Conservation (phyloP, 1,140 invertebrate genomes). For the Triops cancriformis region DNA sequence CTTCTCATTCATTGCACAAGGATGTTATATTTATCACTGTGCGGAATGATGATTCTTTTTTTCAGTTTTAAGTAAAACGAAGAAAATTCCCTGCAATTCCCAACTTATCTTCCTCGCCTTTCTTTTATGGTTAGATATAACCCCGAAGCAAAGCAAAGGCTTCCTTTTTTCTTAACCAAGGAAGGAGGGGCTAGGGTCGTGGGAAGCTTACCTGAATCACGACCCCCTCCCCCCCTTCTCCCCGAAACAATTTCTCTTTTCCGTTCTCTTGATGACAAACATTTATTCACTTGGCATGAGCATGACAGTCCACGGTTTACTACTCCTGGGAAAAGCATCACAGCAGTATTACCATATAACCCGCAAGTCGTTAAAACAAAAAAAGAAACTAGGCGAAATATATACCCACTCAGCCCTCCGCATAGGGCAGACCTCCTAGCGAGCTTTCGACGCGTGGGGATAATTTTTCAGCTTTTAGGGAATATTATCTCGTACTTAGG, state of each 20-base stretch:
- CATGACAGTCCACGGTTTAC: not conserved
- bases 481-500: not conserved
- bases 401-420: not conserved
- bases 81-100: not conserved
- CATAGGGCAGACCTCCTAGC: not conserved
- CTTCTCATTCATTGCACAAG: not conserved
- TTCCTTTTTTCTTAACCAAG: not conserved
- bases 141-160: not conserved
- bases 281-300: conserved; percentile 3
- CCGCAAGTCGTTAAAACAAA: not conserved
- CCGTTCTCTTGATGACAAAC: conserved; percentile 10
- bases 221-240: not conserved
- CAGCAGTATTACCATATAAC: conserved; percentile 3
- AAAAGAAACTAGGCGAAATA: not conserved
- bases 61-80: not conserved
- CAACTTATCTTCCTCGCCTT: not conserved
- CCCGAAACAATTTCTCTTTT: conserved; percentile 8
- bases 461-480: not conserved
- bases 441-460: not conserved
- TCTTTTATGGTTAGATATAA: not conserved
- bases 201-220: not conserved
- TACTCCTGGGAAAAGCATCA: not conserved
- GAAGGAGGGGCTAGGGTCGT: conserved; percentile 9
- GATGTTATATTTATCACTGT: not conserved
- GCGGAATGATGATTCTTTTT: not conserved